phyloP scores from a whole-genome alignment of 2,888 invertebrate genomes.

The Shargacucullia verbasci region DNA sequence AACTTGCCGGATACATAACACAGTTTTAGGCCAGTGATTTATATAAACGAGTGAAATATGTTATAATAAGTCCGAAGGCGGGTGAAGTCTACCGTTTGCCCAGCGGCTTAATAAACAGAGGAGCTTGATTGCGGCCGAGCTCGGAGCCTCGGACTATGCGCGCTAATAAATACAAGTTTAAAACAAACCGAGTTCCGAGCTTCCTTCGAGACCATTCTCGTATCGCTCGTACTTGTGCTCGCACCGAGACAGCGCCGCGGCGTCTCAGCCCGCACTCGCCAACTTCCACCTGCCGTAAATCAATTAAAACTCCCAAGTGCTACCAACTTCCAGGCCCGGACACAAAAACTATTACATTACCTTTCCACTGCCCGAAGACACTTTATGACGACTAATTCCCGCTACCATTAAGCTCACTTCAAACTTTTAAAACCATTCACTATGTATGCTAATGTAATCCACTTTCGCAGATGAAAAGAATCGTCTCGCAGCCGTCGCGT shows the following conservation, averaged over 20 bases:
- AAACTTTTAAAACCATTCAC: constrained; percentile 59
- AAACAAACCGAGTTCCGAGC: constrained; percentile 60
- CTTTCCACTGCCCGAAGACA: constrained; percentile 42
- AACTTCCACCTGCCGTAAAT: constrained; percentile 70
- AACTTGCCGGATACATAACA: constrained; percentile 30
- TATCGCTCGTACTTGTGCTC: constrained; percentile 17
- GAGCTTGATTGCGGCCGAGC: constrained; percentile 58
- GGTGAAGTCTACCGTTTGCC: constrained; percentile 34
- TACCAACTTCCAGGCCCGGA: constrained; percentile 53
- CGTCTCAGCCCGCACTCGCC: constrained; percentile 43
- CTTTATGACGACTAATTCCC: constrained; percentile 60
- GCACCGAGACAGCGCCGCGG: constrained; percentile 47
- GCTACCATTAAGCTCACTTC: constrained; percentile 58
- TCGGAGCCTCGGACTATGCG: constrained; percentile 48
- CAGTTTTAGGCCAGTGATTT: constrained; percentile 20
- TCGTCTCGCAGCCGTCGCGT: constrained; percentile 57
- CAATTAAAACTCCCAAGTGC: constrained; percentile 76
- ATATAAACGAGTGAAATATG: constrained; percentile 37
- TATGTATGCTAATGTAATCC: constrained; percentile 71
- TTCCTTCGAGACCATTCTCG: constrained; percentile 54
- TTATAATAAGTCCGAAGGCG: constrained; percentile 23
- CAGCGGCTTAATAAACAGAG: constrained; percentile 54
- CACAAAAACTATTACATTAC: constrained; percentile 62
- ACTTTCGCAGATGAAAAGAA: constrained; percentile 70
- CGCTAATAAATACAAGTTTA: constrained; percentile 70